These are phyloP conservation scores for Climacteris rufus DNA, from an alignment of 2,113 vertebrate genomes.

Conservation along the genomic window DNA sequence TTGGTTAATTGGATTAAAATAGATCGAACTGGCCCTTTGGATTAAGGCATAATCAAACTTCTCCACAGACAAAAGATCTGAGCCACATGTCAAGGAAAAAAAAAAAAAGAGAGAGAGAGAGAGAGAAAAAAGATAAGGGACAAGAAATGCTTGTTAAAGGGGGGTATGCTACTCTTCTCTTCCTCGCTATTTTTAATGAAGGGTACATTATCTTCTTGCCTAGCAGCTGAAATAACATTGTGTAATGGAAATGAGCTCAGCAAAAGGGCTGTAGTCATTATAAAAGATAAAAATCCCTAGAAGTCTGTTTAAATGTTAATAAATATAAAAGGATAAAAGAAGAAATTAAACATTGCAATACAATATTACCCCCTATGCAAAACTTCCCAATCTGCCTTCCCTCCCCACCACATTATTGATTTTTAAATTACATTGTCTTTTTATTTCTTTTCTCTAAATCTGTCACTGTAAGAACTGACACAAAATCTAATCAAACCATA, in stretches of 20 bases:
- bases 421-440: conserved; percentile 67
- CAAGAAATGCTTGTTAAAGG: conserved; percentile 47
- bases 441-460: conserved; percentile 62
- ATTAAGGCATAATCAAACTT: conserved; percentile 70
- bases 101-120: background rate
- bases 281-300: conserved; percentile 42
- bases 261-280: conserved; percentile 38
- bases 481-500: conserved; percentile 65
- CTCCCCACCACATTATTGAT: conserved; percentile 48
- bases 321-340: conserved; percentile 37
- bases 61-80: conserved; percentile 47
- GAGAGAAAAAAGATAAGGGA: conserved; percentile 37
- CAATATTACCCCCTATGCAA: background rate
- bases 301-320: conserved; percentile 57
- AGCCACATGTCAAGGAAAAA: background rate
- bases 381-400: background rate
- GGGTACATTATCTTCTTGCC: conserved; percentile 35
- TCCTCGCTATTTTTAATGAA: conserved; percentile 39
- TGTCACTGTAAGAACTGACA: conserved; percentile 56
- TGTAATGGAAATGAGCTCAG: conserved; percentile 54
- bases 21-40: conserved; percentile 62
- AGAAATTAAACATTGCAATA: background rate
- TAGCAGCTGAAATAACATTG: conserved; percentile 55
- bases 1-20: conserved; percentile 61
- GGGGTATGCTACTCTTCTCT: background rate